Evolutionary conservation across 2,797 vertebrate genomes (phyloP).

Genomic region (Enteromius radiatus): DNA sequence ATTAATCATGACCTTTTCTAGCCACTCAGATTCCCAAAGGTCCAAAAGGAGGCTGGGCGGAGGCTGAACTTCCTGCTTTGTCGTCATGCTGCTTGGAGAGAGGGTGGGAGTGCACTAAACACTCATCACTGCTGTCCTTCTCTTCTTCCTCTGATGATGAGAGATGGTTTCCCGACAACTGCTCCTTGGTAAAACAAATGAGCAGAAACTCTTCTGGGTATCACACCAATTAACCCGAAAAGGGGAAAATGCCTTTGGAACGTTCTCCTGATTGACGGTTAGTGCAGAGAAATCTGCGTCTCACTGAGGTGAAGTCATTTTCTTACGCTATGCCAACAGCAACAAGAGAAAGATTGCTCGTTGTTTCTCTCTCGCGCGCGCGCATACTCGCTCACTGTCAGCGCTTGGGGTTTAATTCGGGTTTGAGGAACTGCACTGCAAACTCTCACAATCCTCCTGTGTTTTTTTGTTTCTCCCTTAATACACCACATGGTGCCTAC

Average conservation of each 20-base stretch:
- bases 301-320: constrained; percentile 55
- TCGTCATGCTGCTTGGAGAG: constrained; percentile 33
- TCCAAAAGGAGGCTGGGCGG: constrained; percentile 16
- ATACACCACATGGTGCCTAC: constrained; percentile 34
- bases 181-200: constrained; percentile 44
- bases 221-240: constrained; percentile 51
- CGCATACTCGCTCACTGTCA: constrained; percentile 40
- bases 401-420: constrained; percentile 51
- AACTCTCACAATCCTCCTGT: constrained; percentile 31
- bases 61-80: constrained; percentile 46
- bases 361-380: not conserved
- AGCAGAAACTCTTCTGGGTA: constrained; percentile 31
- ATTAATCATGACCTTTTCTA: constrained; percentile 54
- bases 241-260: constrained; percentile 28
- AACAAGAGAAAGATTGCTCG: constrained; percentile 29
- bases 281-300: constrained; percentile 39
- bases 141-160: constrained; percentile 51
- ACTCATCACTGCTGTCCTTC: constrained; percentile 42
- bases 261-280: constrained; percentile 51
- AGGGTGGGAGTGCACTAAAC: constrained; percentile 43
- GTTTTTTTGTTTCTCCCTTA: constrained; percentile 45
- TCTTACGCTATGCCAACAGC: constrained; percentile 46
- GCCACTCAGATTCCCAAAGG: constrained; percentile 33
- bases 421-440: constrained; percentile 44
- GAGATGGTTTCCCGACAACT: constrained; percentile 52